These are phyloP conservation scores for Laothoe populi DNA, from an alignment of 2,888 invertebrate species.

Conservation along the genomic window DNA sequence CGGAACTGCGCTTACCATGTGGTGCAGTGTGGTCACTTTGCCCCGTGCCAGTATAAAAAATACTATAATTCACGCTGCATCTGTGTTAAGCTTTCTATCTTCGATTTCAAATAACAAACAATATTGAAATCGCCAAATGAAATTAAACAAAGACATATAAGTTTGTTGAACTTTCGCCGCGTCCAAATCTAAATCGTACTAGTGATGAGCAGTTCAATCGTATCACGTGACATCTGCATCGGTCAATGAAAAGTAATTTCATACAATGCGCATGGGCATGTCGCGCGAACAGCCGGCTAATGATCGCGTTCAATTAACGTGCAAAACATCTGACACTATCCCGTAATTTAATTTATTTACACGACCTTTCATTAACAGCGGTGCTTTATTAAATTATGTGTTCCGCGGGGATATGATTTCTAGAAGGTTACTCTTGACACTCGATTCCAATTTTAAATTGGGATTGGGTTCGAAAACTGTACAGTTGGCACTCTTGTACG, in stretches of 20 bases:
- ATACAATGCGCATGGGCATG: conserved; percentile 27
- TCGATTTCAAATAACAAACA: too few species aligned
- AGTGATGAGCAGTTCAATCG: background rate
- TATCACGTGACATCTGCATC: conserved; percentile 18
- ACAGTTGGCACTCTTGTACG: too few species aligned
- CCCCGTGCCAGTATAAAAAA: too few species aligned
- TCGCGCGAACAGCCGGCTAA: conserved; percentile 38
- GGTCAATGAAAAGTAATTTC: conserved; percentile 20
- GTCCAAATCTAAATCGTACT: conserved; percentile 4
- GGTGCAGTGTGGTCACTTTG: too few species aligned
- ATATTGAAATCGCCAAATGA: too few species aligned
- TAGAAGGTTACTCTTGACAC: too few species aligned
- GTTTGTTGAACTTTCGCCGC: background rate
- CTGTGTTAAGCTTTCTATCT: too few species aligned
- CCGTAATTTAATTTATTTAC: conserved; percentile 44
- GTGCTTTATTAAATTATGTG: conserved; percentile 40
- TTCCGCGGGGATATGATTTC: conserved; percentile 10
- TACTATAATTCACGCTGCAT: too few species aligned
- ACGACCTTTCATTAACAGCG: conserved; percentile 32
- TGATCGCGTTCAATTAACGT: conserved; percentile 46
- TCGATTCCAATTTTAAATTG: too few species aligned
- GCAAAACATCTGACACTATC: conserved; percentile 40
- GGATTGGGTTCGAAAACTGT: too few species aligned
- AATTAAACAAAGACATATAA: background rate
- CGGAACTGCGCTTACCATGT: too few species aligned